Evolutionary conservation across 2,113 vertebrate species (phyloP), one percentile per base, ranked within the genome.

Genomic region (zebrafish (Danio rerio)): DNA sequence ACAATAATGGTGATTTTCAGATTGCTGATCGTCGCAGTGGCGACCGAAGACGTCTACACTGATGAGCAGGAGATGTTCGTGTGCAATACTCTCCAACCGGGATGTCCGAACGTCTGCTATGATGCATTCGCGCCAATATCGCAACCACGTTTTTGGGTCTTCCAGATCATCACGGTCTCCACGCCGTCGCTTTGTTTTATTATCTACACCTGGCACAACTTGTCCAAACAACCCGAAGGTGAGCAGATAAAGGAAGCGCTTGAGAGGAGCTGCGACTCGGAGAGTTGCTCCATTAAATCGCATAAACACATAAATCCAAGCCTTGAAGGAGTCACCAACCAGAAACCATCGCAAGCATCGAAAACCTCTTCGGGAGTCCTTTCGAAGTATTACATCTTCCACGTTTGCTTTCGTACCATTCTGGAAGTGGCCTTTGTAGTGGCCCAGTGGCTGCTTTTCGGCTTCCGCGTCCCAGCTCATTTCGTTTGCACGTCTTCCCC

Each of bases 1-100:
- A 94, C 93, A 0, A 92, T 95, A 56, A 94, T 94, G 93, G 93
- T 94, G 16, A 91, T 94, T n/a, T 95, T 95, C 83, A 87, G 93
- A 49, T 87, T 95, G 75, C 89, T 95, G 5, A 88, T 95, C 0
- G 92, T 95, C 0, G 93, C 93, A 0, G 93, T 94, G 70, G 94
- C 94, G 0, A 93, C 93, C 0, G 94, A 95, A 82, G 93, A 94
- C 2, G 93, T 95, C 43, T 95, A 94, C 73, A 85, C 91, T 0
- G 94, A 95, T 1, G 94, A 95, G 84, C 93, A 93, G 77, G 91
- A 93, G 83, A 94, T 94, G 93, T 95, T 95, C 0, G 91, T 92
- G 49, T 95, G 94, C 88, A 93, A 95, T 88, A 94, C 94, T 0
- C 63, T 93, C 55, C 93, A 94, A 85, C 94, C 94, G 0, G 94